Base-by-base conservation (phyloP, 2,113 vertebrate species). In the Girardinichthys multiradiatus region DNA sequence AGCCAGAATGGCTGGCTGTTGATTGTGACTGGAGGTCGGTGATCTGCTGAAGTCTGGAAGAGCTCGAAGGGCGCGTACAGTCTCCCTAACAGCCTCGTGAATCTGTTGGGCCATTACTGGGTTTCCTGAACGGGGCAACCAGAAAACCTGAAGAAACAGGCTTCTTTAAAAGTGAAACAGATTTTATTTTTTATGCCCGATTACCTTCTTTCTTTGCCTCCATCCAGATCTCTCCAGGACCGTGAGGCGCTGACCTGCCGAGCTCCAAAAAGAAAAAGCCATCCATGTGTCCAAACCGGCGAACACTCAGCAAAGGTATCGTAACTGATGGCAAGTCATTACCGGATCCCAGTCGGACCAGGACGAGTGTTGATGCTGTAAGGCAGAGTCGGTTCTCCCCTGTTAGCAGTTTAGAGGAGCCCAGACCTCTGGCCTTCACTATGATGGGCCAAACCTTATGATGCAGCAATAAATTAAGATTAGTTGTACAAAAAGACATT, bases 211-310 rank as follows among this genome's bases (percentile, higher is more conserved):
- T 84, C 2, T 59, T 69, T 4, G 83, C 83, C 27, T 86, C 88
- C 90, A 92, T 87, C 91, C 91, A 92, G 73, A 92, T 86, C 65
- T 92, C 90, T 39, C 91, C 91, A 0, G 91, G 88, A 1, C 91
- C 91, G 1, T 82, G 67, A 0, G 89, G 91, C 0, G 89, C 89
- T 1, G 88, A 88, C 54, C 91, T 80, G 72, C 91, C 91, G 0
- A 92, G 86, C 86, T 92, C 91, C 81, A 92, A 17, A 61, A 81
- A 92, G 77, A 92, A 92, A 9, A 68, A 73, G 17, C 83, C 87
- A 0, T 90, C 84, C 64, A 78, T 74, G 69, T 92, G 91, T 2
- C 91, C 91, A 2, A 89, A 91, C 59, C 89, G 84, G 1, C 91
- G 83, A 30, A 92, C 88, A 2, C 84, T 82, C 26, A 89, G 67